Conservation (phyloP, 2,888 invertebrate genomes). For the Andrena dorsata region DNA sequence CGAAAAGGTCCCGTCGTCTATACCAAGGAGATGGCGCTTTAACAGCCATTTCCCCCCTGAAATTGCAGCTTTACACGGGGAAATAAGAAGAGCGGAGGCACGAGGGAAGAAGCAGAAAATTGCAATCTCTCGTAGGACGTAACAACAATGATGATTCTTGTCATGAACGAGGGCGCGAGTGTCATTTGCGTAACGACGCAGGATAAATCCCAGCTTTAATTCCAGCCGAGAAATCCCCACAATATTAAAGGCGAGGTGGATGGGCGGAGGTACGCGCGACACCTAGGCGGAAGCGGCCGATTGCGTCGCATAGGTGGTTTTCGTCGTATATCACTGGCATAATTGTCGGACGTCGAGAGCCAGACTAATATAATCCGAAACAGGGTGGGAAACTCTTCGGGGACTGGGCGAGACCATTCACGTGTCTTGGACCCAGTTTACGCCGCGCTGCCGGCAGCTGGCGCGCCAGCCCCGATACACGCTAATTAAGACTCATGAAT, state of each 20-base stretch:
- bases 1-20: background rate
- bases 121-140: background rate
- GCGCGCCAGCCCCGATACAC: constrained; percentile 29
- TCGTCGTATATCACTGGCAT: constrained; percentile 50
- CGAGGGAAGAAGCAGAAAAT: background rate
- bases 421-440: constrained; percentile 46
- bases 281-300: constrained; percentile 21
- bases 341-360: constrained; percentile 34
- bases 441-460: constrained; percentile 37
- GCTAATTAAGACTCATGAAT: constrained; percentile 64
- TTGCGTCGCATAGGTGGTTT: constrained; percentile 44
- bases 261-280: background rate
- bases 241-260: background rate
- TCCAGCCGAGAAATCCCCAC: constrained; percentile 19
- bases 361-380: constrained; percentile 60
- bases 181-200: constrained; percentile 27
- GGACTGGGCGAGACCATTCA: constrained; percentile 34
- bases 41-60: constrained; percentile 27
- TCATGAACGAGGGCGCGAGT: constrained; percentile 11
- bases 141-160: constrained; percentile 15
- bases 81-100: background rate
- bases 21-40: constrained; percentile 12
- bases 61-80: constrained; percentile 24
- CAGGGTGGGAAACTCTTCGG: constrained; percentile 46
- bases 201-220: constrained; percentile 46